These are phyloP conservation scores for Amphipoea oculea DNA, from an alignment of 2,888 invertebrate species.

Conservation along the genomic window DNA sequence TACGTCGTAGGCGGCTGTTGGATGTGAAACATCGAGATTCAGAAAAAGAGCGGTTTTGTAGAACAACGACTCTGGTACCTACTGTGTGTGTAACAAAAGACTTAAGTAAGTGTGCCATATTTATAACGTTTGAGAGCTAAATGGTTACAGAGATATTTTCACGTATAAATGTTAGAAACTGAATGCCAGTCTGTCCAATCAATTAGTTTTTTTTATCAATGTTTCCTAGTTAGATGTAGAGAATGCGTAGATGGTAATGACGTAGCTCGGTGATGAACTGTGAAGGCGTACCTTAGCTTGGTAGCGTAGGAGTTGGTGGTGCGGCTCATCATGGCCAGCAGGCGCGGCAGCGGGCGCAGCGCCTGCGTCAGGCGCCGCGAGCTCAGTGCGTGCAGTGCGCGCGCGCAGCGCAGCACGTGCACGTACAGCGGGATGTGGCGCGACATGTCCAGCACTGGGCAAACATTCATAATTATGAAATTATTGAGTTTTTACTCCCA, in stretches of 20 bases:
- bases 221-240: too few relatives aligned
- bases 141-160: not conserved
- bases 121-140: not conserved
- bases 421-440: conserved; percentile 98
- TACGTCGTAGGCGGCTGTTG: not conserved
- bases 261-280: not conserved
- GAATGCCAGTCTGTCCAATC: not conserved
- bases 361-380: conserved; percentile 91
- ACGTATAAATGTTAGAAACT: not conserved
- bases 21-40: not conserved
- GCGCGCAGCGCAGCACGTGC: conserved; percentile 95
- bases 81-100: not conserved
- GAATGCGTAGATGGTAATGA: not conserved
- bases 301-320: conserved; percentile 98
- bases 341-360: conserved; percentile 92
- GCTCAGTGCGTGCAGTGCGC: conserved; percentile 94
- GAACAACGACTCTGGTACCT: not conserved
- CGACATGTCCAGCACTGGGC: conserved; percentile 97
- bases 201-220: not conserved
- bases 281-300: conserved; percentile 92
- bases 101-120: not conserved
- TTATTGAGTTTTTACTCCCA: not conserved
- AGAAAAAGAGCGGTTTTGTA: not conserved
- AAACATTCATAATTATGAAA: not conserved
- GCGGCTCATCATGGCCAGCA: conserved; percentile 96